These are phyloP conservation scores for Isichthys henryi DNA, from an alignment of 2,113 vertebrate species.

Conservation along the genomic window DNA sequence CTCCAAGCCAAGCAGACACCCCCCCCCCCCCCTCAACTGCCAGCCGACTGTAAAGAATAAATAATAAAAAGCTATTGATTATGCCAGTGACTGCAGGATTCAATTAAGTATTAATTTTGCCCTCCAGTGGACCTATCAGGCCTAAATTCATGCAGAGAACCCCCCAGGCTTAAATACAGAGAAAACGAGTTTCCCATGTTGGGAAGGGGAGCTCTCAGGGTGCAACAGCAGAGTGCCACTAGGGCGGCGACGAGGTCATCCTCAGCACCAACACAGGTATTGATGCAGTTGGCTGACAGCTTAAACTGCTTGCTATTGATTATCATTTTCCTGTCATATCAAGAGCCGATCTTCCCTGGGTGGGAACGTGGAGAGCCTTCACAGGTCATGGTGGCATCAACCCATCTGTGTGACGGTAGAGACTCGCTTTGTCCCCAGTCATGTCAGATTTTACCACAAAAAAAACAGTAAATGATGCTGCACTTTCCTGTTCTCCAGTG, in stretches of 20 bases:
- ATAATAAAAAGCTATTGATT: constrained; percentile 99
- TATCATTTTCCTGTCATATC: constrained; percentile 99
- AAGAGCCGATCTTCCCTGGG: constrained; percentile 74
- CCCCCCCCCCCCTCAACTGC: constrained; percentile 89
- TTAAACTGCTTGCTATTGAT: constrained; percentile 99
- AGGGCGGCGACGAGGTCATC: constrained; percentile 93
- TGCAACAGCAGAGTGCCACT: constrained; percentile 93
- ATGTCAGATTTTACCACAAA: constrained; percentile 79
- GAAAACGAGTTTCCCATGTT: constrained; percentile 94
- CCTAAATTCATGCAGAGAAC: constrained; percentile 80
- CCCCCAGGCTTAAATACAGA: constrained; percentile 79
- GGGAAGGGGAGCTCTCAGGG: constrained; percentile 74
- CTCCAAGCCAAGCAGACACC: constrained; percentile 64
- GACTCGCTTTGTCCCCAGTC: constrained; percentile 78
- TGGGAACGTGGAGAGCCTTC: constrained; percentile 80
- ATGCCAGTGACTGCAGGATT: constrained; percentile 99
- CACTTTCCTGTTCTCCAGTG: constrained; percentile 21
- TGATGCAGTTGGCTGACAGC: constrained; percentile 82
- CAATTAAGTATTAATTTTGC: constrained; percentile 99
- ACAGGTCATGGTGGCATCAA: constrained; percentile 62
- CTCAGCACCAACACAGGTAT: constrained; percentile 91
- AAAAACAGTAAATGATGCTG: constrained; percentile 53
- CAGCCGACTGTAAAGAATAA: constrained; percentile 99
- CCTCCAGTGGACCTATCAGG: constrained; percentile 99
- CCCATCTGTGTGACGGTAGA: constrained; percentile 54